Conservation (phyloP, 2,113 vertebrate species). For the Sisor rabdophorus region DNA sequence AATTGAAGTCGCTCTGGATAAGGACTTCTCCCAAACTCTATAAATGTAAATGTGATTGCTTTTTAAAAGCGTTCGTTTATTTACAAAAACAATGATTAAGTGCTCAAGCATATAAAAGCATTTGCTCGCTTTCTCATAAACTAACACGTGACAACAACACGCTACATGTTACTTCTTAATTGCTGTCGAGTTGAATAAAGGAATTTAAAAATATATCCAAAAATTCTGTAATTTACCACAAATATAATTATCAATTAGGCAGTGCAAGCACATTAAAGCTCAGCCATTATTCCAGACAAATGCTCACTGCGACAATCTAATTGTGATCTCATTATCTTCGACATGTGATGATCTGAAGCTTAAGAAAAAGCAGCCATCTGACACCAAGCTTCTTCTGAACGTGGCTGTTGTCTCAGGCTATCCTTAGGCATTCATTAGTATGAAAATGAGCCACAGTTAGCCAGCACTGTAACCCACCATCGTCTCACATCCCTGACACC, state of each 20-base stretch:
- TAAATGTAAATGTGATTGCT: no score
- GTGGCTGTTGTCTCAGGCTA: conserved; percentile 39
- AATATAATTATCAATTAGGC: conserved; percentile 27
- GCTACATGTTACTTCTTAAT: conserved; percentile 16
- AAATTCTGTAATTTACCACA: not conserved
- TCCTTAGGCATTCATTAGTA: conserved; percentile 44
- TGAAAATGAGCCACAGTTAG: conserved; percentile 47
- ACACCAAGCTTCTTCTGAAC: conserved; percentile 28
- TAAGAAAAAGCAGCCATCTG: conserved; percentile 21
- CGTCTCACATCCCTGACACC: conserved; percentile 28
- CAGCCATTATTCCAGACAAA: conserved; percentile 7
- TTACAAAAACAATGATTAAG: not conserved
- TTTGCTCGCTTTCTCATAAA: not conserved
- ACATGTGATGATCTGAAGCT: conserved; percentile 37
- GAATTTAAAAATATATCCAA: not conserved
- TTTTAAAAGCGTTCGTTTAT: no score
- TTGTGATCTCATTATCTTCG: conserved; percentile 41
- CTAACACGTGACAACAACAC: not conserved
- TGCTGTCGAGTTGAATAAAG: not conserved
- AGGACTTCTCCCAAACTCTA: no score
- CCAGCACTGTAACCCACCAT: conserved; percentile 22
- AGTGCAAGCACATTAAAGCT: not conserved
- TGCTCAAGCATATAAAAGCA: not conserved
- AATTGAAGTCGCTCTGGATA: no score
- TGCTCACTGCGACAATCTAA: not conserved